phyloP scores from a whole-genome alignment of 2,113 vertebrate species.

The Anser cygnoides region DNA sequence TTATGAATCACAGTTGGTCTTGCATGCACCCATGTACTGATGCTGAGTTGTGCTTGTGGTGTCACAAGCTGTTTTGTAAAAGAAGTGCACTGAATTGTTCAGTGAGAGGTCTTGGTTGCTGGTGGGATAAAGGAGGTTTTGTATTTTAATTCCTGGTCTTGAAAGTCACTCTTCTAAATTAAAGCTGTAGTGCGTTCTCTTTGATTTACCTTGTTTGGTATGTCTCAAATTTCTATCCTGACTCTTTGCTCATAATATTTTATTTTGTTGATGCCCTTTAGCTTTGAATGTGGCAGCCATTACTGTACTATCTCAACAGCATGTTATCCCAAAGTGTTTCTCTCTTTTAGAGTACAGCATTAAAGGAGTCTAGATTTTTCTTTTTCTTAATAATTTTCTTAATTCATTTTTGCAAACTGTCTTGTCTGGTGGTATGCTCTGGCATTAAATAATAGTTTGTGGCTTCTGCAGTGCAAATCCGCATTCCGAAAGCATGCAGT shows the following conservation, averaged over 20 bases:
- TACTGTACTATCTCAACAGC: not conserved
- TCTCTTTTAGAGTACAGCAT: not conserved
- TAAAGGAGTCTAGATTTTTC: not conserved
- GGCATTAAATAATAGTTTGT: not conserved
- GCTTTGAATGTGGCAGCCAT: not conserved
- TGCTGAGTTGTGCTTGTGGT: not conserved
- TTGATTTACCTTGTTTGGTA: not conserved
- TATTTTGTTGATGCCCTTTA: not conserved
- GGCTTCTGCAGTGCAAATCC: not conserved
- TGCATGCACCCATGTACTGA: not conserved
- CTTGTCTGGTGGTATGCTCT: no score
- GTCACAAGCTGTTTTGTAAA: not conserved
- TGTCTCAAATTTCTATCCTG: not conserved
- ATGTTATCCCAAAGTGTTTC: not conserved
- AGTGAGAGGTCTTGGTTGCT: not conserved
- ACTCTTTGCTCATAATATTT: not conserved
- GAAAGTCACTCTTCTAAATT: not conserved
- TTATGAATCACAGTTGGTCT: not conserved
- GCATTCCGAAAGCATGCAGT: not conserved
- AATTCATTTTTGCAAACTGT: not conserved
- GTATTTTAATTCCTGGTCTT: not conserved
- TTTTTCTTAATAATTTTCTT: no score
- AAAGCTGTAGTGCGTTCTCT: not conserved
- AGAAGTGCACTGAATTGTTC: not conserved
- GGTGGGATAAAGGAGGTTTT: not conserved